These are phyloP conservation scores for Antheraea mylitta DNA, from an alignment of 1,140 invertebrate species.

Conservation along the genomic window DNA sequence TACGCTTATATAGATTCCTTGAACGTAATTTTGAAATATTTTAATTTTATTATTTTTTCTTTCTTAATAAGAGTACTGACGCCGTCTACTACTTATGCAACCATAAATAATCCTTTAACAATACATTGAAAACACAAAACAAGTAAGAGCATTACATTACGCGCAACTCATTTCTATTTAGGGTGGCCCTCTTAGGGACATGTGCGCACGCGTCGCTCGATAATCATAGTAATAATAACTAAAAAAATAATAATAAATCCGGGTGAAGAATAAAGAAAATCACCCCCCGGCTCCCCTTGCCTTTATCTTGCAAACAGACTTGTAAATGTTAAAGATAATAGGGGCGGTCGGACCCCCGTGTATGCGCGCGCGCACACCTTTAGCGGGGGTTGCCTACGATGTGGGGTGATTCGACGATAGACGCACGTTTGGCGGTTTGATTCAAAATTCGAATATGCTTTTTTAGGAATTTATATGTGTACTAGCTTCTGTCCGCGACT, in stretches of 20 bases:
- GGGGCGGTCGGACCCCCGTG: constrained; percentile 51
- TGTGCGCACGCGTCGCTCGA: constrained; percentile 70
- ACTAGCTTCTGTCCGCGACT: too few species aligned
- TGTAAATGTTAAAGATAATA: constrained; percentile 77
- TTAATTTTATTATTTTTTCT: background rate
- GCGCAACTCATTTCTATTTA: constrained; percentile 38
- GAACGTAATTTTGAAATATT: too few species aligned
- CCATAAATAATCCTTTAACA: constrained; percentile 70
- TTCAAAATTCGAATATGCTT: constrained; percentile 52
- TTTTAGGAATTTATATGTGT: constrained; percentile 18
- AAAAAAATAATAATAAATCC: constrained; percentile 78
- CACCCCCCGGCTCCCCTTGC: constrained; percentile 72
- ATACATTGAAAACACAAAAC: constrained; percentile 60
- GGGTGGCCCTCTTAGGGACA: constrained; percentile 60
- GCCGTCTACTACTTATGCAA: constrained; percentile 55
- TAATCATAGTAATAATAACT: constrained; percentile 77
- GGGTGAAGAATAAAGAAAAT: constrained; percentile 78
- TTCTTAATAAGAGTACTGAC: constrained; percentile 9
- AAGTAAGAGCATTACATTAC: constrained; percentile 65
- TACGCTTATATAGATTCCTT: too few species aligned
- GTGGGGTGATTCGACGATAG: constrained; percentile 45
- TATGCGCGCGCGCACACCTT: constrained; percentile 63
- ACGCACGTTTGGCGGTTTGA: constrained; percentile 59
- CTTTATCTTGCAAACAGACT: constrained; percentile 78
- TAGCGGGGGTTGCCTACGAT: constrained; percentile 55